phyloP scores from a whole-genome alignment of 2,888 invertebrate genomes.

The Bombylius discolor region DNA sequence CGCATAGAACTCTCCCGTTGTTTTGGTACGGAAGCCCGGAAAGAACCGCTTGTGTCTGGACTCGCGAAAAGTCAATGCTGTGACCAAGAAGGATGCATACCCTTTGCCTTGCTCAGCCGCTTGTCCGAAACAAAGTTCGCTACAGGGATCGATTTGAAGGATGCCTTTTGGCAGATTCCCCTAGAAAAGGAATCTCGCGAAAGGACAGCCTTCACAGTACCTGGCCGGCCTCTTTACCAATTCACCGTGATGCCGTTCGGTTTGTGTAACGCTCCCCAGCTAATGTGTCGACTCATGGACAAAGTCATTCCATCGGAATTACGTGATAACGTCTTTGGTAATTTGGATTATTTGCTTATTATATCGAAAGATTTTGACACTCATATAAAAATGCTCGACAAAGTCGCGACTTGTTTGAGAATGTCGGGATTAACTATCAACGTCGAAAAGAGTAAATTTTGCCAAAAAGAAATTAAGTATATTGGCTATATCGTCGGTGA shows the following conservation, averaged over 20 bases:
- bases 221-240: background rate
- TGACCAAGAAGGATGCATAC: too few relatives aligned
- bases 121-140: too few relatives aligned
- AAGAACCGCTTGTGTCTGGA: too few relatives aligned
- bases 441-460: background rate
- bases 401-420: background rate
- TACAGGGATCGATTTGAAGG: background rate
- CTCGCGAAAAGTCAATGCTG: too few relatives aligned
- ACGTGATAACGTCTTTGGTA: constrained; percentile 5
- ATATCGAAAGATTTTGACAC: background rate
- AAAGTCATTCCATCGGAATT: constrained; percentile 9
- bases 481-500: background rate
- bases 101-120: too few relatives aligned
- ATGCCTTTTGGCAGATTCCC: background rate
- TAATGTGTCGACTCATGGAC: constrained; percentile 17
- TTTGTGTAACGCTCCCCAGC: background rate
- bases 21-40: too few relatives aligned
- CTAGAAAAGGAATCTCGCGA: background rate
- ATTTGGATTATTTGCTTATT: constrained; percentile 1
- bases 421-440: constrained; percentile 2
- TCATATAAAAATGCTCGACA: background rate
- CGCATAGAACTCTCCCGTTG: too few relatives aligned
- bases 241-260: constrained; percentile 13
- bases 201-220: constrained; percentile 5
- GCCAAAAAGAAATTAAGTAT: background rate